A percentile compares a stretch with the other conserved stretches of the same genome.
These are phyloP conservation scores for Elysia chlorotica DNA, from an alignment of 1,140 invertebrate genomes.

Conservation along the genomic window DNA sequence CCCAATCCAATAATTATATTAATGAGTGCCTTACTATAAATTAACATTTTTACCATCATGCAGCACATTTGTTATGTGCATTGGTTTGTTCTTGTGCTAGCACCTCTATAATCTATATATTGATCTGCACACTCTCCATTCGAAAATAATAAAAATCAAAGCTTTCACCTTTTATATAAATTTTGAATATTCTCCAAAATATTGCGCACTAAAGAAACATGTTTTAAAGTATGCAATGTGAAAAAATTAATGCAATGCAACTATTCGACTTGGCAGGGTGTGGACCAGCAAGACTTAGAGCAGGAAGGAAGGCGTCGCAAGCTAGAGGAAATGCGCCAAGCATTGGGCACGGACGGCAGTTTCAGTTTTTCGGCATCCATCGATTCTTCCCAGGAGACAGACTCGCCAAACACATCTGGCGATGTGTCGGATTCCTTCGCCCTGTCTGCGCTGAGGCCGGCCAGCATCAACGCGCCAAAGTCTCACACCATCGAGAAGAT, in stretches of 20 bases:
- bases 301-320: slow-evolving; percentile 68
- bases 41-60: no score
- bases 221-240: slow-evolving; percentile 7
- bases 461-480: slow-evolving; percentile 14
- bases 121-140: not conserved
- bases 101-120: no score
- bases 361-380: slow-evolving; percentile 20
- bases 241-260: not conserved
- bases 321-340: slow-evolving; percentile 83
- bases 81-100: no score
- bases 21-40: no score
- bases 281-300: slow-evolving; percentile 47
- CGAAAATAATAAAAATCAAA: not conserved
- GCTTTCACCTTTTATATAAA: not conserved
- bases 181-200: no score
- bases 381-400: slow-evolving; percentile 32
- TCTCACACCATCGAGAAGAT: slow-evolving; percentile 37
- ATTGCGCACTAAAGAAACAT: not conserved
- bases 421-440: slow-evolving; percentile 23
- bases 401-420: slow-evolving; percentile 29
- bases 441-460: not conserved
- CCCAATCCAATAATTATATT: no score
- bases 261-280: slow-evolving; percentile 37
- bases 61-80: no score
- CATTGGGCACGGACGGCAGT: slow-evolving; percentile 72